Evolutionary conservation across 2,797 vertebrate species (phyloP).

Genomic region (Steatocranus sp.): DNA sequence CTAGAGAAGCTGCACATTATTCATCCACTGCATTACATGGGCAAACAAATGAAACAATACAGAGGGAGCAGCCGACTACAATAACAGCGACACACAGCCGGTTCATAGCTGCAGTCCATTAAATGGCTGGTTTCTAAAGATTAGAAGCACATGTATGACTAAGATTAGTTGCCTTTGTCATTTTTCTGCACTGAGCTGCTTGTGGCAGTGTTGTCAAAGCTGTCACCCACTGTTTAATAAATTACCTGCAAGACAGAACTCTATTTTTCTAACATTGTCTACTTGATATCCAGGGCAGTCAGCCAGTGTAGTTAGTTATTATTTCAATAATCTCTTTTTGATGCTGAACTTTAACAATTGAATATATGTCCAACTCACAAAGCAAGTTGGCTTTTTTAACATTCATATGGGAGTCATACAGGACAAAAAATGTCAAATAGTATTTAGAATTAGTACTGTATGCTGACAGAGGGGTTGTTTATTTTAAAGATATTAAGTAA

Average conservation of each 20-base stretch:
- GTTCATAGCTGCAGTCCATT: not conserved
- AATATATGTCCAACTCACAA: not conserved
- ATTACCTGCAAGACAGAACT: constrained; percentile 79
- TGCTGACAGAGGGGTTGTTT: not conserved
- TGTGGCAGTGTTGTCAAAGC: constrained; percentile 79
- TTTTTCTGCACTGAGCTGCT: constrained; percentile 70
- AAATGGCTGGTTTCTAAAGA: constrained; percentile 40
- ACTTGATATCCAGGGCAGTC: constrained; percentile 35
- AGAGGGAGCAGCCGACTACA: not conserved
- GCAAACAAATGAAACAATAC: constrained; percentile 19
- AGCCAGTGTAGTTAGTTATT: constrained; percentile 42
- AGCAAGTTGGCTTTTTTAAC: not conserved
- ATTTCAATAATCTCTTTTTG: constrained; percentile 49
- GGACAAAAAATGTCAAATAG: not conserved
- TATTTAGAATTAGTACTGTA: not conserved
- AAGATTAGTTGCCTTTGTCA: constrained; percentile 49
- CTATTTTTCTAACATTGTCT: constrained; percentile 26
- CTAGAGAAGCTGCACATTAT: constrained; percentile 10
- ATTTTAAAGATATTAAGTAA: constrained; percentile 2
- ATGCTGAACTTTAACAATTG: constrained; percentile 38
- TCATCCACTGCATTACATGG: constrained; percentile 2
- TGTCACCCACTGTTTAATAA: constrained; percentile 84
- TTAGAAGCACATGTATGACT: constrained; percentile 39
- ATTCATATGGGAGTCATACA: not conserved
- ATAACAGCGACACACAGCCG: not conserved